These are phyloP conservation scores for Pristis pectinata DNA, from an alignment of 2,797 vertebrate genomes.

Conservation along the genomic window DNA sequence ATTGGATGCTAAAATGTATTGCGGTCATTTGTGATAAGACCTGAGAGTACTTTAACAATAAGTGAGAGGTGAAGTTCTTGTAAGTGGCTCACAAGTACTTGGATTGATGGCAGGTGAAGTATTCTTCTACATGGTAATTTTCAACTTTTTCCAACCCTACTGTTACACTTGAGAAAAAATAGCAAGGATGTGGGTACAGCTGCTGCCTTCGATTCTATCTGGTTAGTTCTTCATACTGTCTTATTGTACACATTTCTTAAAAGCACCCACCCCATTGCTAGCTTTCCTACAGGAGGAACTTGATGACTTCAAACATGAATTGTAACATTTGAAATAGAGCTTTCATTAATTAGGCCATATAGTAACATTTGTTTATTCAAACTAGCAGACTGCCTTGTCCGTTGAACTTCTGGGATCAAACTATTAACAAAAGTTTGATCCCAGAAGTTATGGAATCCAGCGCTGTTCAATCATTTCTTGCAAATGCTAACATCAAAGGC, in stretches of 20 bases:
- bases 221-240: neutral
- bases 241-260: neutral
- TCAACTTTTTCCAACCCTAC: neutral
- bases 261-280: neutral
- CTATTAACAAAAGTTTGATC: too few species aligned
- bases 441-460: too few species aligned
- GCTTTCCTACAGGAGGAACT: neutral
- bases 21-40: neutral
- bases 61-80: neutral
- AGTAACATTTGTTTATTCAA: too few species aligned
- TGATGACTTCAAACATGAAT: neutral
- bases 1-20: neutral
- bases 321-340: too few species aligned
- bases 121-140: neutral
- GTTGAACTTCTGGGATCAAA: too few species aligned
- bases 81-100: neutral
- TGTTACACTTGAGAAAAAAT: neutral
- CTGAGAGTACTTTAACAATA: neutral
- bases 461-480: too few species aligned
- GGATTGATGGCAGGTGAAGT: neutral
- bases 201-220: neutral
- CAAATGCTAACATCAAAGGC: too few species aligned
- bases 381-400: too few species aligned
- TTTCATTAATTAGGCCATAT: too few species aligned
- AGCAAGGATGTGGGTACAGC: neutral